Conservation (phyloP, 2,797 vertebrate species). For the Labroides dimidiatus region DNA sequence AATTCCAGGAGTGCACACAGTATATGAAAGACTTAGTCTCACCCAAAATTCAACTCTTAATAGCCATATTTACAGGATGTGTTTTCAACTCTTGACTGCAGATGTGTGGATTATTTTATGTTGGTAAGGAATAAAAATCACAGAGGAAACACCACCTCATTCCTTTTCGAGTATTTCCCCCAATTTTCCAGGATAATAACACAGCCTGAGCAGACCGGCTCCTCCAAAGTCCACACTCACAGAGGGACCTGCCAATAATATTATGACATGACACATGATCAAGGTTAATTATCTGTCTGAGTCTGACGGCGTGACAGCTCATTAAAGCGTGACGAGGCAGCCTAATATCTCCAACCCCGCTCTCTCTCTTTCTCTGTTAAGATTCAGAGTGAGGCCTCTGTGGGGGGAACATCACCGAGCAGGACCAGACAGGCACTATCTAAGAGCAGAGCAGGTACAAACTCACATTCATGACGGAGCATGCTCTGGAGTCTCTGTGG, state of each 20-base stretch:
- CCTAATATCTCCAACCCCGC: conserved; percentile 8
- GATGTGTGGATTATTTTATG: neutral
- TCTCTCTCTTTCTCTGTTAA: neutral
- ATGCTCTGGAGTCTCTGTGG: neutral
- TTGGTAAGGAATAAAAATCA: too few relatives aligned
- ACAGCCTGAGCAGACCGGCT: neutral
- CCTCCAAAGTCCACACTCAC: neutral
- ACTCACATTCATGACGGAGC: conserved; percentile 44
- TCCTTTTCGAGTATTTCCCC: neutral
- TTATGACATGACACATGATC: conserved; percentile 54
- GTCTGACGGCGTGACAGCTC: conserved; percentile 50
- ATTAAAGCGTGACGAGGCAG: conserved; percentile 48
- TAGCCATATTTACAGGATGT: too few relatives aligned
- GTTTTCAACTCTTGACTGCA: neutral
- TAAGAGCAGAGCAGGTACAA: conserved; percentile 22
- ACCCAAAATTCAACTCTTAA: too few relatives aligned
- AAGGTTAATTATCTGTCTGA: conserved; percentile 54
- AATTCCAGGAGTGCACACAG: too few relatives aligned
- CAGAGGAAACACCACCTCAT: neutral
- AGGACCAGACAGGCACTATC: conserved; percentile 51
- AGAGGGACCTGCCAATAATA: conserved; percentile 19
- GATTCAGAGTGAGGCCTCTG: conserved; percentile 29
- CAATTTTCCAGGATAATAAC: too few relatives aligned
- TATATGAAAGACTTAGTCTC: too few relatives aligned
- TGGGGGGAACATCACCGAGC: conserved; percentile 23